These are phyloP conservation scores for Nemotelus nigrinus DNA, from an alignment of 2,888 invertebrate species.

Conservation along the genomic window DNA sequence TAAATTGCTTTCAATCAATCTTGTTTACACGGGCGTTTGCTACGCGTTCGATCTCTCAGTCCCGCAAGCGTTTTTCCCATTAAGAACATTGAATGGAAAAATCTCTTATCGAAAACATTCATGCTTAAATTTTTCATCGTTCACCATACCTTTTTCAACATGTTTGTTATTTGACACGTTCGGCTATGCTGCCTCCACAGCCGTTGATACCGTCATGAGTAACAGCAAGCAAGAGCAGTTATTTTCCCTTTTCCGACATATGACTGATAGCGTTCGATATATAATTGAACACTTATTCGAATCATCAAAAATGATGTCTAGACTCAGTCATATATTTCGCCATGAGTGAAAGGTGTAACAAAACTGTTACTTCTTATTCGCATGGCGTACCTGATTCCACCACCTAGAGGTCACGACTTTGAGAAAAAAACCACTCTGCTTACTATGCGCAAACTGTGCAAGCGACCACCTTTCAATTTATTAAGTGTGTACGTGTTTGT, in stretches of 20 bases:
- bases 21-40: slow-evolving; percentile 20
- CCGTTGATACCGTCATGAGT: no score
- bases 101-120: slow-evolving; percentile 1
- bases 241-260: background rate
- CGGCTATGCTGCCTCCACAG: no score
- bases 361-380: no score
- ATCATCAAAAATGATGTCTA: no score
- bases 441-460: background rate
- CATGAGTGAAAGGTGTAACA: no score
- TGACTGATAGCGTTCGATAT: background rate
- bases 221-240: background rate
- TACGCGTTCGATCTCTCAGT: background rate
- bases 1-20: slow-evolving; percentile 37
- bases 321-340: no score
- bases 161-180: background rate
- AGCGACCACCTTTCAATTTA: background rate
- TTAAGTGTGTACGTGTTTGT: slow-evolving; percentile 10
- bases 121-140: slow-evolving; percentile 14
- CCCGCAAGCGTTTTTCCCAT: background rate
- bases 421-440: background rate
- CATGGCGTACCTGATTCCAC: no score
- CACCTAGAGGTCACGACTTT: background rate
- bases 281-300: no score
- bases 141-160: background rate
- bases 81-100: background rate